phyloP scores from a whole-genome alignment of 1,140 invertebrate species.

The Potamilus streckersoni region DNA sequence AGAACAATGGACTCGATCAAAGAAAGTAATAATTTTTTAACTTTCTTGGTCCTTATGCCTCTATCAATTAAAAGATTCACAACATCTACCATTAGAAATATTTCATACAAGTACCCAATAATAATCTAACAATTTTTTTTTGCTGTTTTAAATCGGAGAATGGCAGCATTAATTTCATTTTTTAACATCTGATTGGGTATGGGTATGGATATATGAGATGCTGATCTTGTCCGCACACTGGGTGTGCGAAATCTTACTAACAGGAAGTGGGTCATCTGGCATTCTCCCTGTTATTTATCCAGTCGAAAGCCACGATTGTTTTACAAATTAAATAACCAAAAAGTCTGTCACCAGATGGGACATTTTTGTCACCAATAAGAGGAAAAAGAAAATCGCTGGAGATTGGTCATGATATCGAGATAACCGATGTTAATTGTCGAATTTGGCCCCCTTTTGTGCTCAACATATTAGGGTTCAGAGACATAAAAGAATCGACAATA shows the following conservation, averaged over 20 bases:
- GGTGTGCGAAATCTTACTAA: slow-evolving; percentile 15
- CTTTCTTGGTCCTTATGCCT: not conserved
- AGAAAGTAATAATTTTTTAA: slow-evolving; percentile 10
- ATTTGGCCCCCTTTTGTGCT: too few species aligned
- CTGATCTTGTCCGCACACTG: slow-evolving; percentile 7
- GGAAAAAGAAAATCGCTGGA: too few species aligned
- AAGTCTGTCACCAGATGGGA: too few species aligned
- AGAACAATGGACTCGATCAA: not conserved
- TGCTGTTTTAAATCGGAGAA: not conserved
- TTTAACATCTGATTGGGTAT: slow-evolving; percentile 15
- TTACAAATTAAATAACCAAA: too few species aligned
- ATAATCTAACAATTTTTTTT: slow-evolving; percentile 13
- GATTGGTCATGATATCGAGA: too few species aligned
- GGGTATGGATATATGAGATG: slow-evolving; percentile 18
- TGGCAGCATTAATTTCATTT: slow-evolving; percentile 7
- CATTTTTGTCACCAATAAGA: too few species aligned
- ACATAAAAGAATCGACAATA: too few species aligned
- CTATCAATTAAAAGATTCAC: not conserved
- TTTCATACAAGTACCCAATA: slow-evolving; percentile 16
- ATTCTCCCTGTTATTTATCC: too few species aligned
- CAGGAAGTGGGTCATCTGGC: slow-evolving; percentile 24
- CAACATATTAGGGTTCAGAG: too few species aligned
- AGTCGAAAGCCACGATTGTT: too few species aligned
- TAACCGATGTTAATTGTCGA: too few species aligned
- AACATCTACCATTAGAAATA: slow-evolving; percentile 22